Evolutionary conservation across 2,113 vertebrate genomes (phyloP), one percentile per base, ranked within the genome.

Genomic region (Daphoenositta chrysoptera): DNA sequence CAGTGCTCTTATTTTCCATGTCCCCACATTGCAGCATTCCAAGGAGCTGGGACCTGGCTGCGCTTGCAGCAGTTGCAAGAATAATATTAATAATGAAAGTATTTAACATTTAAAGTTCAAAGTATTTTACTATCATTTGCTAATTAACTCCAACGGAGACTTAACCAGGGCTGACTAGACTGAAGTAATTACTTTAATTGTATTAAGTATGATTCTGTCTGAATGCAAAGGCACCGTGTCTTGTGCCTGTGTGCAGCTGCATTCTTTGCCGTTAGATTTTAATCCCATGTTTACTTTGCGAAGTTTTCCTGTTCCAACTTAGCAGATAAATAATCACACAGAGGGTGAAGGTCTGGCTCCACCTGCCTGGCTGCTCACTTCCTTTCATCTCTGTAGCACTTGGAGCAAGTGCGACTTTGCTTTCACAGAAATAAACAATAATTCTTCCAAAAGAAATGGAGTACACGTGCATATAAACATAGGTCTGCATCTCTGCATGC

Each of bases 121-220:
- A 87, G n/a, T 53, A 22, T 87, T 93, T 95, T 65, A 33, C 73
- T 23, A 33, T 90, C 50, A 85, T 94, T 83, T 92, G 37, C 54
- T 94, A 95, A 95, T 94, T 93, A 92, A 57, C 87, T 86, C n/a
- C 66, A 85, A 2, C 21, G 37, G 70, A 87, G 73, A 68, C 33
- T 86, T 93, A 87, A 87, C 85, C 61, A 80, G 65, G 31, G 63
- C 87, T 93, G 88, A 85, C 85, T 90, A 82, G 83, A 73, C 65
- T 48, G 78, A 72, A 56, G 75, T 83, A 94, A 95, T 95, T 96
- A 89, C 44, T 91, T 80, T 86, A 91, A 90, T 87, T 83, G 80
- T 86, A 56, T 95, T 96, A 94, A 83, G 51, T 81, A 60, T 0
- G 2, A 69, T 78, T 80, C 22, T 45, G 1, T 63, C 54, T 83